A percentile compares a stretch with the other conserved stretches of the same genome.
Conservation (phyloP, 2,113 vertebrate genomes). For the Corydoras sp. region DNA sequence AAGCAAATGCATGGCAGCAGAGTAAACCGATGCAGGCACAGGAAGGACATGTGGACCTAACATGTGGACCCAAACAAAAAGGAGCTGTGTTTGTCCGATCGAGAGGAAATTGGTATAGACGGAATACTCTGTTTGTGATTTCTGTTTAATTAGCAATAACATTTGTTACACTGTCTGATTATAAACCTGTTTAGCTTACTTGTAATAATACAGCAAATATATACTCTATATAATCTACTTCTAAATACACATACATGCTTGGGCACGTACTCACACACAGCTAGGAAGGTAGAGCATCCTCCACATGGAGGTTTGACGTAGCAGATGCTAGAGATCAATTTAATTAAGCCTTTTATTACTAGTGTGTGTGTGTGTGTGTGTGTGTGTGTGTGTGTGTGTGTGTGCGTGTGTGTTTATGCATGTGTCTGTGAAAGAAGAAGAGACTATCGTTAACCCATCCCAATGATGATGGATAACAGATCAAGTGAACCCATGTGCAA, state of each 20-base stretch:
- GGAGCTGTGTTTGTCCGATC: no score
- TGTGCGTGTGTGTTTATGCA: background rate
- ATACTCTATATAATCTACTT: background rate
- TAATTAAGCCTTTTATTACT: slow-evolving; percentile 17
- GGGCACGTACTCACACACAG: slow-evolving; percentile 1
- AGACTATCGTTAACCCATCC: slow-evolving; percentile 8
- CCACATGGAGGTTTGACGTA: background rate
- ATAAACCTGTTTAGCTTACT: slow-evolving; percentile 5
- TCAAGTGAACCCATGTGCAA: slow-evolving; percentile 16
- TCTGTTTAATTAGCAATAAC: slow-evolving; percentile 8
- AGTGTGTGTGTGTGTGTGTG: background rate
- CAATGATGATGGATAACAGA: slow-evolving; percentile 36
- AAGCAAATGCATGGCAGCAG: no score
- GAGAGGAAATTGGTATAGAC: no score
- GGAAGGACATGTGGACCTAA: no score
- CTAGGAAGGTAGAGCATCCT: background rate
- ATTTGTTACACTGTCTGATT: background rate
- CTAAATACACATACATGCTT: slow-evolving; percentile 8
- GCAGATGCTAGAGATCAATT: slow-evolving; percentile 26
- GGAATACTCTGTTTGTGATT: background rate
- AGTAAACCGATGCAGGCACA: no score
- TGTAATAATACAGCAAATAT: background rate
- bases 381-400: slow-evolving; percentile 8
- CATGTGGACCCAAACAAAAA: no score
- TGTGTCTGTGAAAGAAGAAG: background rate